Conservation (phyloP, 2,113 vertebrate genomes). For the Eulacestoma nigropectus region DNA sequence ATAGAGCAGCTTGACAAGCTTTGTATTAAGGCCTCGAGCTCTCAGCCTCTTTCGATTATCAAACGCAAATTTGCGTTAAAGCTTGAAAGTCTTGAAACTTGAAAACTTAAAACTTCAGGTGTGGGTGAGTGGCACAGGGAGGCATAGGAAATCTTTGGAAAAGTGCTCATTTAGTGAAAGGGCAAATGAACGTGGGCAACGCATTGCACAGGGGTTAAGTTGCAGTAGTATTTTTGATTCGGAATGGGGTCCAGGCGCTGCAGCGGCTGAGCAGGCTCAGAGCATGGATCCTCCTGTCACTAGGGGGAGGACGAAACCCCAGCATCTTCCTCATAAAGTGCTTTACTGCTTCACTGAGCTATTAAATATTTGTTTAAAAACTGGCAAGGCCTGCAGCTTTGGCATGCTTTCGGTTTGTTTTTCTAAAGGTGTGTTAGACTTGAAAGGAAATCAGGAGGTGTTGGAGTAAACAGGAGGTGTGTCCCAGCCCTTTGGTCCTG, state of each 20-base stretch:
- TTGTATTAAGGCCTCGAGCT: background rate
- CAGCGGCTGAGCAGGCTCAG: rapidly evolving
- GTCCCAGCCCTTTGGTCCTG: background rate
- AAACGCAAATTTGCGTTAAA: background rate
- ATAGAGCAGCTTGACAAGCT: background rate
- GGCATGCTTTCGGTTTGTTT: background rate
- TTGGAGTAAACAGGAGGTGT: background rate
- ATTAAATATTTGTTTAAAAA: background rate
- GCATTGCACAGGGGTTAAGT: background rate
- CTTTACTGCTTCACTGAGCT: background rate
- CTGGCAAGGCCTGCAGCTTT: background rate
- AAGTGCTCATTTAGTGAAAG: background rate
- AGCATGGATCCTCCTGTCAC: background rate
- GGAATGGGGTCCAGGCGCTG: background rate
- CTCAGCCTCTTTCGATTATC: background rate
- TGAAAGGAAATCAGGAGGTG: background rate
- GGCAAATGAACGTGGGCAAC: background rate
- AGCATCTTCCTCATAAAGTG: background rate
- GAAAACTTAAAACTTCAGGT: background rate
- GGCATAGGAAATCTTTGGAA: background rate
- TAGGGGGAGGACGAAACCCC: background rate
- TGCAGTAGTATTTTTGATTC: background rate
- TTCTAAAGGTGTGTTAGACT: background rate
- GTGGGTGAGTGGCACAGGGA: rapidly evolving
- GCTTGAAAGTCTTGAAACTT: background rate